Evolutionary conservation across 1,140 invertebrate species (phyloP), one percentile per base, ranked within the genome.

Genomic region (Eulimnadia texana): DNA sequence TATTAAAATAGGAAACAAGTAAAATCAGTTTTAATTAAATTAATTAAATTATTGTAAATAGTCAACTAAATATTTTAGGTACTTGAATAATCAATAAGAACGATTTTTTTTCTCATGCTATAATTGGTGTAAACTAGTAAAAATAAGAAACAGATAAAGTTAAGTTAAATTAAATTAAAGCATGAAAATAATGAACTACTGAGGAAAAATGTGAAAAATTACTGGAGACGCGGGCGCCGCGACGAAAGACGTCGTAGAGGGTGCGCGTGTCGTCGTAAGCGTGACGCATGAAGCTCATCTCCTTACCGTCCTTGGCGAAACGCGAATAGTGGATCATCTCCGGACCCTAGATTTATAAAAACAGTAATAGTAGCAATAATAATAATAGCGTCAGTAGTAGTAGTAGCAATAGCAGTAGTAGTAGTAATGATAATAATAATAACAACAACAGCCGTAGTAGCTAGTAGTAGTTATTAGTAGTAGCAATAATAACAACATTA

Each of bases 191-290:
- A 16, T 9, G 16, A 42, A 16, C 33, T 42, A 42, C 33, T 42
- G 67, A 63, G 54, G 58, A 66, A 58, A 60, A 11, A n/a, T n/a
- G n/a, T n/a, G n/a, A n/a, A 23, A 60, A 82, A 83, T 85, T 74
- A 91, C 90, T 93, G 69, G 92, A 94, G 71, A 92, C 84, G 77
- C 89, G 89, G 64, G 90, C 85, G 66, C 94, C 94, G 73, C 85
- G 80, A 65, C 88, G 82, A 74, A 98, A 93, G 52, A 84, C 83
- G 64, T 97, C 91, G 71, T 93, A 93, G 0, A 97, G 72, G 2
- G 94, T 98, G 65, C 78, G 80, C 20, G 88, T 84, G 73, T 96
- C 93, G 65, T 93, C 88, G 71, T 86, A 84, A 42, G 92, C 75
- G 72, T 84, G 90, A 67, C 82, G 84, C 33, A 93, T 72, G 70